Percentiles rank a stretch among this genome's conserved stretches.
Conservation (phyloP, 2,888 invertebrate genomes). For the Yponomeuta sedellus region DNA sequence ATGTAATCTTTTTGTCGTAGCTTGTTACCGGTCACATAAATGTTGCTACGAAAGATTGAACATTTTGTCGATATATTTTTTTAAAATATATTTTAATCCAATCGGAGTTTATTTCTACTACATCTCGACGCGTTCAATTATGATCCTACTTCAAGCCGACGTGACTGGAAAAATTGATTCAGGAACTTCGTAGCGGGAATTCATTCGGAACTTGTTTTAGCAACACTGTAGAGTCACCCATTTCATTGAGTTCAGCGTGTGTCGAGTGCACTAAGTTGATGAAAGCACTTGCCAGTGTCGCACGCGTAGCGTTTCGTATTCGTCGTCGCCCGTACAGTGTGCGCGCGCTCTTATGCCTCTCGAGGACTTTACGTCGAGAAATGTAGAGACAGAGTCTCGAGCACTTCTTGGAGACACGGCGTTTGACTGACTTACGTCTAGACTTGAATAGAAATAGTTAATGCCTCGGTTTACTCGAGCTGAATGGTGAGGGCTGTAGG, state of each 20-base stretch:
- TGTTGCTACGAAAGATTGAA: too few species aligned
- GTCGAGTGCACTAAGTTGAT: conserved; percentile 32
- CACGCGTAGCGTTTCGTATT: background rate
- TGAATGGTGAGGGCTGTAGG: background rate
- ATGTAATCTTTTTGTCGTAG: background rate
- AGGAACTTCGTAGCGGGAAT: background rate
- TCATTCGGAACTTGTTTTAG: background rate
- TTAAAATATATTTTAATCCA: too few species aligned
- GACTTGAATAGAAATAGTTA: background rate
- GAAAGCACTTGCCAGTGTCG: conserved; percentile 25
- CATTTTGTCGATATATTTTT: too few species aligned
- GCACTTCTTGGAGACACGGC: background rate
- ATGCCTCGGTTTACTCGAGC: background rate
- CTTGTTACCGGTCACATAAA: background rate
- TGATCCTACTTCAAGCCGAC: too few species aligned
- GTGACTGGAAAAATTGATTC: background rate
- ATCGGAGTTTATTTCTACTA: too few species aligned
- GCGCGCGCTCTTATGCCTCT: background rate
- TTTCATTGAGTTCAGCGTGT: background rate
- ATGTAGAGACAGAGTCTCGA: background rate
- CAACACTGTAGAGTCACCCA: background rate
- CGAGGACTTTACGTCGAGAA: background rate
- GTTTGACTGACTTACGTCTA: background rate
- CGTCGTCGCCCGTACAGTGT: background rate
- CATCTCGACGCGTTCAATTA: too few species aligned